Percentiles rank a stretch among this genome's conserved stretches.
Evolutionary conservation across 1,140 invertebrate genomes (phyloP).

Genomic region (Stegodyphus dumicola): DNA sequence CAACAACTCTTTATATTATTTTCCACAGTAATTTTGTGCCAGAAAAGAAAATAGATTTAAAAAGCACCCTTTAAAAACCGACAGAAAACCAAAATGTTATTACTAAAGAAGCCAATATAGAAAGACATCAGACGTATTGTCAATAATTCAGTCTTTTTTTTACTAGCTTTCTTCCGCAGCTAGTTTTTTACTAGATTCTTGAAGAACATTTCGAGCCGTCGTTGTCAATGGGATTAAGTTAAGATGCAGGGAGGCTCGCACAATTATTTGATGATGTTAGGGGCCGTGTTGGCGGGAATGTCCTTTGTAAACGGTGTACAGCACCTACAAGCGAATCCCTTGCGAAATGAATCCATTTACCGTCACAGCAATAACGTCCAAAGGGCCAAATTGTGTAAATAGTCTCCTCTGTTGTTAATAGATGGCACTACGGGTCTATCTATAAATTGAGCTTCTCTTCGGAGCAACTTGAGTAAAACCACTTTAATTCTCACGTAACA

Average conservation of each 20-base stretch:
- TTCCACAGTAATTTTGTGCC: constrained; percentile 12
- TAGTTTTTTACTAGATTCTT: constrained; percentile 14
- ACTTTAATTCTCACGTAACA: background rate
- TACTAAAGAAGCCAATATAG: constrained; percentile 10
- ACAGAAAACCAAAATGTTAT: background rate
- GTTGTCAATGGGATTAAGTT: constrained; percentile 51
- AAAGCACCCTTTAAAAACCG: background rate
- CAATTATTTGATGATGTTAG: constrained; percentile 56
- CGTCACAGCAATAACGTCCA: constrained; percentile 6
- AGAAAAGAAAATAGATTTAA: constrained; percentile 32
- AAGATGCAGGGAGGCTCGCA: constrained; percentile 22
- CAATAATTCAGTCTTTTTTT: constrained; percentile 42
- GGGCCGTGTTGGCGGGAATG: constrained; percentile 34
- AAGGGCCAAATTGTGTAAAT: constrained; percentile 25
- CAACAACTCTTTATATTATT: background rate
- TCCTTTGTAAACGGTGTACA: constrained; percentile 51
- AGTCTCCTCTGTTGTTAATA: constrained; percentile 20
- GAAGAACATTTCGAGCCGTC: constrained; percentile 18
- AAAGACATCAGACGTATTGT: constrained; percentile 22
- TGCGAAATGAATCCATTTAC: constrained; percentile 34
- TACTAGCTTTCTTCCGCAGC: constrained; percentile 1
- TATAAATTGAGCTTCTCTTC: background rate
- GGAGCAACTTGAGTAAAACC: background rate
- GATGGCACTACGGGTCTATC: constrained; percentile 39
- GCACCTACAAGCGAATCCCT: constrained; percentile 45